Conservation (phyloP, 2,113 vertebrate species). For the Pteronura brasiliensis region DNA sequence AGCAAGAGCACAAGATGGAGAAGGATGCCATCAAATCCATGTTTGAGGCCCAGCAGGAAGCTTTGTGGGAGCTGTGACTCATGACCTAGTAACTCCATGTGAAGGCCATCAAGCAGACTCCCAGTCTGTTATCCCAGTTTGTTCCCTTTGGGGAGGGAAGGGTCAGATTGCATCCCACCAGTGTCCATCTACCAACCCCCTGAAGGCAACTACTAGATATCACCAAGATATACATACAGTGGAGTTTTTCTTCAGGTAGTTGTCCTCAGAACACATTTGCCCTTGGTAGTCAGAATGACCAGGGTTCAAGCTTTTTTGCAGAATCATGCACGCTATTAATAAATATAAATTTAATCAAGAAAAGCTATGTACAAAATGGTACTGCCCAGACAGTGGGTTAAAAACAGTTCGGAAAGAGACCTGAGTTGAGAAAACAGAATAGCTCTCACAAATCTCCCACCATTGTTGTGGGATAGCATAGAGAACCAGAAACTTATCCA, state of each 20-base stretch:
- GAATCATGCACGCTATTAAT: neutral
- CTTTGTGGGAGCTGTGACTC: conserved; percentile 87
- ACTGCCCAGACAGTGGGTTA: neutral
- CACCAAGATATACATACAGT: conserved; percentile 89
- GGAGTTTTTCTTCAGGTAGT: neutral
- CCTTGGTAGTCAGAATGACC: neutral
- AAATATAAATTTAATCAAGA: conserved; percentile 8
- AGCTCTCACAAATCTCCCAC: neutral
- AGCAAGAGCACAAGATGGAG: conserved; percentile 86
- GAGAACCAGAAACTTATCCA: neutral
- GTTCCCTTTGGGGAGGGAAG: conserved; percentile 87
- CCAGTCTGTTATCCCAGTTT: conserved; percentile 82
- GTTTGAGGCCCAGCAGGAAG: conserved; percentile 87
- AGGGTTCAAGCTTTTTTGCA: neutral
- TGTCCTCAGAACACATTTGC: neutral
- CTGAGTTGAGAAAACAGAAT: neutral
- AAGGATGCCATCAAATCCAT: conserved; percentile 79
- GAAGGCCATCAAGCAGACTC: conserved; percentile 86
- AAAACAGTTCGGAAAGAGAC: neutral
- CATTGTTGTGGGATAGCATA: neutral
- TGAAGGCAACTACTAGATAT: conserved; percentile 90
- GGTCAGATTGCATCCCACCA: conserved; percentile 87
- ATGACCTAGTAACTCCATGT: conserved; percentile 88
- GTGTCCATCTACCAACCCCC: conserved; percentile 86
- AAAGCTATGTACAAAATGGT: neutral